A percentile compares a stretch with the other conserved stretches of the same genome.
These are phyloP conservation scores for Iselma pallidipennis DNA, from an alignment of 2,888 invertebrate species.

Conservation along the genomic window DNA sequence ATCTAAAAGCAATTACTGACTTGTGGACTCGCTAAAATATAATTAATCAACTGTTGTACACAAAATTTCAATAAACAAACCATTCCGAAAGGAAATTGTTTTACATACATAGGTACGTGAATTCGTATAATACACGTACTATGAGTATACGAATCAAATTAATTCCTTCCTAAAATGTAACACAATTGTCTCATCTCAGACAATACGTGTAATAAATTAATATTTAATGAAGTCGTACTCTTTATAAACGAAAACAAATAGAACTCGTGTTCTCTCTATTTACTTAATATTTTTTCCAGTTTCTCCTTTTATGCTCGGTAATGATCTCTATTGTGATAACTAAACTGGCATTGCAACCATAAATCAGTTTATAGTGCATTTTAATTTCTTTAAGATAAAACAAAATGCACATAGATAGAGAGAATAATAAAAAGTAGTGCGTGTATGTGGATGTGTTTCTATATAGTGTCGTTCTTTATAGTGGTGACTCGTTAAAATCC, in stretches of 20 bases:
- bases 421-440: not conserved
- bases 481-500: not conserved
- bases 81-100: not conserved
- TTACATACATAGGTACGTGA: not conserved
- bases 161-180: not conserved
- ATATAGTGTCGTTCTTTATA: not conserved
- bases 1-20: not conserved
- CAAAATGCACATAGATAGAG: not conserved
- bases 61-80: not conserved
- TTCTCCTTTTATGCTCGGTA: too few species aligned
- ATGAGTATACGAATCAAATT: not conserved
- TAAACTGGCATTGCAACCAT: too few species aligned
- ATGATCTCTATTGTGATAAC: not conserved
- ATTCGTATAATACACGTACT: too few species aligned
- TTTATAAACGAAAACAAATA: not conserved
- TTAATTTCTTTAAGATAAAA: not conserved
- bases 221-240: not conserved
- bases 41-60: not conserved
- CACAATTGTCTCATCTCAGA: not conserved
- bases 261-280: too few species aligned
- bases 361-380: not conserved
- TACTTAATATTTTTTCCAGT: too few species aligned
- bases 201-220: not conserved
- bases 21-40: not conserved
- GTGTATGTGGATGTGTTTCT: not conserved